phyloP scores from a whole-genome alignment of 2,113 vertebrate genomes.

The Sinocyclocheilus anophthalmus region DNA sequence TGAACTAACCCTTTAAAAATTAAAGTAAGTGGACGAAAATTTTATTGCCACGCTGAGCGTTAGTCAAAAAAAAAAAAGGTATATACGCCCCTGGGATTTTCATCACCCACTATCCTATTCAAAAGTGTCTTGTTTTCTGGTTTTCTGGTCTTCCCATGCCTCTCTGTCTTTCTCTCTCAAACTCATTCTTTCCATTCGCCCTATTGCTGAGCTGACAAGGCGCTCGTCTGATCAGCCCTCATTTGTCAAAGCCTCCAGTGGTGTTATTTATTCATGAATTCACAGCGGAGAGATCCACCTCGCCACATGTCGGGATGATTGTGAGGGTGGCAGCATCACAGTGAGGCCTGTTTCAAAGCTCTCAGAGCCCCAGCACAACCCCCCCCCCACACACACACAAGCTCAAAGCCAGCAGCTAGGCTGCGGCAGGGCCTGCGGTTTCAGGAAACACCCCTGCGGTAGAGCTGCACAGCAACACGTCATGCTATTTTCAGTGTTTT shows the following conservation, averaged over 20 bases:
- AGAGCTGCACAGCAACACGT: background rate
- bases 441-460: background rate
- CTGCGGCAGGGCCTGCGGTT: background rate
- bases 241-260: constrained; percentile 46
- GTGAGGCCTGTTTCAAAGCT: constrained; percentile 1
- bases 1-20: no score
- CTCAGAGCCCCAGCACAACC: constrained; percentile 6
- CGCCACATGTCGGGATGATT: background rate
- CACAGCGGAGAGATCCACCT: constrained; percentile 29
- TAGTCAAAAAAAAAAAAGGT: no score
- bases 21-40: no score
- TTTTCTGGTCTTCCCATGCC: background rate
- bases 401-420: background rate
- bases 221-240: constrained; percentile 32
- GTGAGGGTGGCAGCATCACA: background rate
- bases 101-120: background rate
- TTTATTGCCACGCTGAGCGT: no score
- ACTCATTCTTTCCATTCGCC: background rate
- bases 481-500: background rate
- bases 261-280: constrained; percentile 52
- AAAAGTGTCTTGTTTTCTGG: background rate
- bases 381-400: no score
- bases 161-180: constrained; percentile 16
- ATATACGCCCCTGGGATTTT: background rate
- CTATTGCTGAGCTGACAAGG: constrained; percentile 12